Conservation (phyloP, 1,140 invertebrate genomes). For the Drosophila ohnishii region DNA sequence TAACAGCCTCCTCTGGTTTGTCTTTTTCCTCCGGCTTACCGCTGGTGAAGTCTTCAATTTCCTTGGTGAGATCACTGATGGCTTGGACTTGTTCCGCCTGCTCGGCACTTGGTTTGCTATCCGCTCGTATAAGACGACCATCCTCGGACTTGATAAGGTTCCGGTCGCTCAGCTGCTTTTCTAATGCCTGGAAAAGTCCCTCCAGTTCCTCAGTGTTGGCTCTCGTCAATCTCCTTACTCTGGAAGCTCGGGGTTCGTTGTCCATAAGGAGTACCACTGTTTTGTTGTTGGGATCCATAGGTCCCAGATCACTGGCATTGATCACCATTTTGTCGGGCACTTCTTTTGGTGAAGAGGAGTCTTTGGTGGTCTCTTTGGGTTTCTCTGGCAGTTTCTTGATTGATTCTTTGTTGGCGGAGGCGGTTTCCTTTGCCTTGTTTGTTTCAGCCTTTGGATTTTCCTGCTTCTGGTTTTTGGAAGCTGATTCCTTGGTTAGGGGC, state of each 20-base stretch:
- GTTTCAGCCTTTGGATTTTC: constrained; percentile 7
- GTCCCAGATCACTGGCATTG: constrained; percentile 45
- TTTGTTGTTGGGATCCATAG: constrained; percentile 66
- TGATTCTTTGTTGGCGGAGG: constrained; percentile 7
- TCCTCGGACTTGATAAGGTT: constrained; percentile 76
- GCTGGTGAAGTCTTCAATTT: constrained; percentile 70
- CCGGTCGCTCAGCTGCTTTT: constrained; percentile 71
- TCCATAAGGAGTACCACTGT: constrained; percentile 75
- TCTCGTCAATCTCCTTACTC: constrained; percentile 69
- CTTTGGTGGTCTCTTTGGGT: not conserved
- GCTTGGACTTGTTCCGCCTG: constrained; percentile 65
- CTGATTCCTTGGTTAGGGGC: not conserved
- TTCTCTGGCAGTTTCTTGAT: constrained; percentile 25
- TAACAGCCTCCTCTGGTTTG: not conserved
- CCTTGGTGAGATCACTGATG: constrained; percentile 68
- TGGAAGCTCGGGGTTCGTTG: constrained; percentile 71
- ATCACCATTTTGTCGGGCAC: constrained; percentile 21
- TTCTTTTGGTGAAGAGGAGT: constrained; percentile 7
- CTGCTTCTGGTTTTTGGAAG: not conserved
- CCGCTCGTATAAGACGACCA: constrained; percentile 51
- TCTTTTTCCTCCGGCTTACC: constrained; percentile 34
- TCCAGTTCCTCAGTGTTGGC: constrained; percentile 79
- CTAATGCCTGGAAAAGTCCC: constrained; percentile 72
- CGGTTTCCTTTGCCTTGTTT: constrained; percentile 5
- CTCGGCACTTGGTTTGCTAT: constrained; percentile 43